These are phyloP conservation scores for Heterodera schachtii DNA, from an alignment of 1,140 invertebrate genomes.

Conservation along the genomic window DNA sequence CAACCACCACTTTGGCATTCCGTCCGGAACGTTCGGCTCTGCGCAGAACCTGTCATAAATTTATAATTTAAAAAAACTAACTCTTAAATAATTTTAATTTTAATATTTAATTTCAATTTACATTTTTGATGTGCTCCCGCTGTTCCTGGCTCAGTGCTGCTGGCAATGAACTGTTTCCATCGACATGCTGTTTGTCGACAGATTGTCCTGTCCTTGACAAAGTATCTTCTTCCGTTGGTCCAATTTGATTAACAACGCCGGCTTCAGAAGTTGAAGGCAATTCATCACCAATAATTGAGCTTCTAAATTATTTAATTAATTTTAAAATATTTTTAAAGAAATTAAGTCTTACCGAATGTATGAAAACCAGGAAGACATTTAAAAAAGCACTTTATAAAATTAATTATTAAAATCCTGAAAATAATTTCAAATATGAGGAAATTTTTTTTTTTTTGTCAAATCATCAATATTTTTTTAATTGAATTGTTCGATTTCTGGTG, in stretches of 20 bases:
- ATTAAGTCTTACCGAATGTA: slow-evolving; percentile 27
- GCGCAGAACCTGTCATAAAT: slow-evolving; percentile 30
- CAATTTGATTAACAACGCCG: neutral
- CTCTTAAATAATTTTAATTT: neutral
- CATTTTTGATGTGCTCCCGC: slow-evolving; percentile 41
- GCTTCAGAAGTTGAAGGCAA: neutral
- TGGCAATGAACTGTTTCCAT: slow-evolving; percentile 23
- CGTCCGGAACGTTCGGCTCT: slow-evolving; percentile 36
- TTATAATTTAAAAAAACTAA: neutral
- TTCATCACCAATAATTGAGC: slow-evolving; percentile 31
- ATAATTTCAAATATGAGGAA: too few relatives aligned
- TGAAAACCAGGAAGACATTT: slow-evolving; percentile 37
- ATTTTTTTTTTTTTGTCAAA: too few relatives aligned
- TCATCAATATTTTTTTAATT: too few relatives aligned
- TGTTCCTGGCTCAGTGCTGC: slow-evolving; percentile 33
- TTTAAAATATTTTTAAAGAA: neutral
- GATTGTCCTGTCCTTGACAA: neutral
- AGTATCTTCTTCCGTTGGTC: neutral
- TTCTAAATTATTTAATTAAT: slow-evolving; percentile 17
- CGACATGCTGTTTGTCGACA: neutral
- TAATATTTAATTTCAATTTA: slow-evolving; percentile 9
- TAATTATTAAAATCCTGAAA: neutral
- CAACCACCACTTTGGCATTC: slow-evolving; percentile 34
- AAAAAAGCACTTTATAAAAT: too few relatives aligned
- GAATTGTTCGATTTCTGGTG: too few relatives aligned